Evolutionary conservation across 1,140 invertebrate species (phyloP).

Genomic region (Diorhabda carinulata): DNA sequence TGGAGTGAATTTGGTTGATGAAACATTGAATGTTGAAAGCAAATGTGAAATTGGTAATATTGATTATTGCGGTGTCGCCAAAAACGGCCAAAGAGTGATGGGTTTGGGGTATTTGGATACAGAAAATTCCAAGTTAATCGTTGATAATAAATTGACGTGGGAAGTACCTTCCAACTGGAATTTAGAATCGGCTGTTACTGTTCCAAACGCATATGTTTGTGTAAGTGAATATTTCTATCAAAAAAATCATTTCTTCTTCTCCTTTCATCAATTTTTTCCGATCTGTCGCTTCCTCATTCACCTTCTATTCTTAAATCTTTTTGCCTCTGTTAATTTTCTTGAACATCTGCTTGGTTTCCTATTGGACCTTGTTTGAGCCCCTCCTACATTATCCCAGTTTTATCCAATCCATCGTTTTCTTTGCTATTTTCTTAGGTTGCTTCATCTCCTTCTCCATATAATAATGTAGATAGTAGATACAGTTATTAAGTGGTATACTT

Average conservation of each 20-base stretch:
- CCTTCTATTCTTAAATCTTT: neutral
- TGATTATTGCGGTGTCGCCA: conserved; percentile 40
- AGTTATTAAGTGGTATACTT: no score
- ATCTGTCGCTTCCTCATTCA: neutral
- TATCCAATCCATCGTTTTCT: no score
- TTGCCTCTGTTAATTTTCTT: no score
- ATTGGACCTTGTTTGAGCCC: no score
- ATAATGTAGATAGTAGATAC: no score
- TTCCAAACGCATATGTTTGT: conserved; percentile 59
- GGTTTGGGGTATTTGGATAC: conserved; percentile 40
- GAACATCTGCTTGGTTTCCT: no score
- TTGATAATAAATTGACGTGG: conserved; percentile 49
- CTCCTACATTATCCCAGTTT: no score
- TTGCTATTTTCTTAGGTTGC: no score
- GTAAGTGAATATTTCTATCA: conserved; percentile 41
- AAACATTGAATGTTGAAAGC: conserved; percentile 36
- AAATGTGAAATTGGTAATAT: conserved; percentile 40
- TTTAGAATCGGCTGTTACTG: conserved; percentile 58
- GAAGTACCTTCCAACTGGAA: conserved; percentile 58
- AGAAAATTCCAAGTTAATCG: conserved; percentile 34
- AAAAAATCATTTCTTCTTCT: neutral
- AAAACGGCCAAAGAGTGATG: conserved; percentile 33
- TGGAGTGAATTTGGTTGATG: conserved; percentile 40
- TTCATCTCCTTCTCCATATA: no score
- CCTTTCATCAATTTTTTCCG: neutral